Conservation (phyloP, 2,888 invertebrate species). For the Machimus rusticus region DNA sequence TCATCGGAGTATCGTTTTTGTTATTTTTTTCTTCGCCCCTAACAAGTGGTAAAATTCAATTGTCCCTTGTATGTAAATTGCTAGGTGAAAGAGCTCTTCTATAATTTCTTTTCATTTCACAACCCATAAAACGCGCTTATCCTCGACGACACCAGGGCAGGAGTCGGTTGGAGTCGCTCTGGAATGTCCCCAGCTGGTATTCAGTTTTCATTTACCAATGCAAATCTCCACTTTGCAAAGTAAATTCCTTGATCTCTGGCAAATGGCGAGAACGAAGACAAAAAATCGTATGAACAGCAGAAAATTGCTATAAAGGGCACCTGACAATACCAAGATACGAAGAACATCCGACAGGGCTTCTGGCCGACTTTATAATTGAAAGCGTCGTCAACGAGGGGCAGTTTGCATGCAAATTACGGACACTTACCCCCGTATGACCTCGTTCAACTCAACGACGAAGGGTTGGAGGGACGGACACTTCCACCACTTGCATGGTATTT, state of each 20-base stretch:
- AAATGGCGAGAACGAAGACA: neutral
- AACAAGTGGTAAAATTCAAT: neutral
- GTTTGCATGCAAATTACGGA: constrained; percentile 25
- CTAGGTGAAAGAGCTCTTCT: neutral
- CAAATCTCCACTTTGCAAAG: constrained; percentile 13
- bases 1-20: neutral
- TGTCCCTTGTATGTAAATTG: neutral
- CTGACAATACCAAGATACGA: constrained; percentile 24
- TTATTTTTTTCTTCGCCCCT: neutral
- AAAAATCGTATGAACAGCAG: constrained; percentile 3
- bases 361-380: constrained; percentile 20
- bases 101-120: neutral
- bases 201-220: constrained; percentile 8
- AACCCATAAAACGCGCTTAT: neutral
- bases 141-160: neutral
- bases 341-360: neutral
- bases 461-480: neutral
- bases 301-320: constrained; percentile 17
- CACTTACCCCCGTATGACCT: constrained; percentile 25
- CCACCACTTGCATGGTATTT: neutral
- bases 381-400: constrained; percentile 23
- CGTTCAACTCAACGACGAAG: neutral
- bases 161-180: neutral
- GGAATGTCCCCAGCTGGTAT: neutral
- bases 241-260: constrained; percentile 8